Evolutionary conservation across 2,113 vertebrate genomes (phyloP), one percentile per base, ranked within the genome.

Genomic region (Mionectes macconnelli): DNA sequence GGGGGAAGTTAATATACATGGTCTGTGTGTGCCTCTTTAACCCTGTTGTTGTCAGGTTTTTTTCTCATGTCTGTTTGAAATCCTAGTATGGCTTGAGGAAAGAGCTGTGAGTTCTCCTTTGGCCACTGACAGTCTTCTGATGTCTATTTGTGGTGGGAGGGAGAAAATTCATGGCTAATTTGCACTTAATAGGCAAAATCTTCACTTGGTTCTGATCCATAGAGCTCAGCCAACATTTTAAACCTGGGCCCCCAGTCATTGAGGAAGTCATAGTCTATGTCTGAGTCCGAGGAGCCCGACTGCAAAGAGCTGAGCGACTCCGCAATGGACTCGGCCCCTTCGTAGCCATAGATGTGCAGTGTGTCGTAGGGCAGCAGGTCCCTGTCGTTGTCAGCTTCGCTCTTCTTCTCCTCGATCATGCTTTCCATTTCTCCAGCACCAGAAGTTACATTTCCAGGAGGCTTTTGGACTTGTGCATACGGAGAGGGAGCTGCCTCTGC

Each of bases 181-280:
- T 62, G 69, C 68, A 20, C 59, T 96, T 96, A 98, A 90, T 98
- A 98, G 35, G 87, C 17, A 55, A 98, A 95, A 63, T 98, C 95
- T 42, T 97, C 97, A 2, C 88, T 92, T 25, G 97, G 94, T 13
- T 99, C 99, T 14, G 98, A 97, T 37, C 99, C 98, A 2, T 99
- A 99, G 44, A 99, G 97, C 97, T 99, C 98, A 1, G 99, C 99
- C 94, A 99, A 96, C 97, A 99, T 99, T 97, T 98, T 98, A 98
- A 99, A 99, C 62, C 99, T 96, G 31, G 99, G 99, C 1, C 99
- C 99, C 99, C 99, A 99, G 89, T 99, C 99, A 8, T 96, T 99
- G 77, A 99, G 98, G 93, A 99, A 99, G 97, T 99, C 99, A 22
- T 99, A 99, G 73, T 99, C 99, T 74, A 99, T 75, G 87, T 99